Conservation (phyloP, 2,888 invertebrate species). For the Aphodius granarius region DNA sequence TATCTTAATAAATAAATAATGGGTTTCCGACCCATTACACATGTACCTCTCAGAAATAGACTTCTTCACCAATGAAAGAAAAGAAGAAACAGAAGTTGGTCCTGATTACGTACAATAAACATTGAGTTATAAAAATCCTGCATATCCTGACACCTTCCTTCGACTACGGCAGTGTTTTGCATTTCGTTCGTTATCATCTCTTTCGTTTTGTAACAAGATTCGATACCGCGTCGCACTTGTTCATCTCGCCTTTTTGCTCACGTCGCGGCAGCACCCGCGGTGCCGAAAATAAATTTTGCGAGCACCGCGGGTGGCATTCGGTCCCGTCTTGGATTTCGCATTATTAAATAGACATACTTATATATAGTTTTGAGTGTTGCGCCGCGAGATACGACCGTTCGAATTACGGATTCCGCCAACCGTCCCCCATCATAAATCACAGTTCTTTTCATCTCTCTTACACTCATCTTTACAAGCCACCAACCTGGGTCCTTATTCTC, state of each 20-base stretch:
- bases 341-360: constrained; percentile 16
- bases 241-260: neutral
- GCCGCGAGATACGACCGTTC: neutral
- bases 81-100: neutral
- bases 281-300: constrained; percentile 14
- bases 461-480: neutral
- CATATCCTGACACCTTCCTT: neutral
- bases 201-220: neutral
- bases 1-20: no score
- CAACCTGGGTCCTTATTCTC: no score
- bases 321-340: constrained; percentile 9
- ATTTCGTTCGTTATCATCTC: neutral
- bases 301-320: constrained; percentile 14
- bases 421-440: neutral
- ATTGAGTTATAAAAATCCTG: neutral
- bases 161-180: neutral
- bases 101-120: neutral
- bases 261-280: neutral
- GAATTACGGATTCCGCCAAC: neutral
- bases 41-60: no score
- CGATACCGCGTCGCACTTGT: neutral
- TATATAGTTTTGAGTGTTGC: constrained; percentile 22
- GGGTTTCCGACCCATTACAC: no score
- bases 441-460: neutral
- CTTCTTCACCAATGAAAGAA: no score